These are phyloP conservation scores for Palythoa grandis DNA, from an alignment of 92 coral and sea anemone species.

Conservation along the genomic window DNA sequence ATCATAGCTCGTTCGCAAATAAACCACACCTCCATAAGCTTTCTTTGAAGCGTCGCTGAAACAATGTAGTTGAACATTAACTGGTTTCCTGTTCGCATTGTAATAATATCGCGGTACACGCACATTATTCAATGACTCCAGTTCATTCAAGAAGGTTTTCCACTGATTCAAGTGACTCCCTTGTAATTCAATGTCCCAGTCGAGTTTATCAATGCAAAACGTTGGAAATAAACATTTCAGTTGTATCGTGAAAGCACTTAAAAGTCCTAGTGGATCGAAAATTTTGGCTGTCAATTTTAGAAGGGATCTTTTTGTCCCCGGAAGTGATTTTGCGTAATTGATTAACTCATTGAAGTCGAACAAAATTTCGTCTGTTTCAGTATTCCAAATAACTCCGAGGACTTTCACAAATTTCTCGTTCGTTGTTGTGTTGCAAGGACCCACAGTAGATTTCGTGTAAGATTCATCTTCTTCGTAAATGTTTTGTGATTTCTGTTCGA, in stretches of 20 bases:
- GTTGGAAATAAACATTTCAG: conserved; percentile 74
- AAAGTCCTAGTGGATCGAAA: conserved; percentile 74
- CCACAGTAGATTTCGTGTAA: conserved; percentile 48
- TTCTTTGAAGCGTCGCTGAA: conserved; percentile 65
- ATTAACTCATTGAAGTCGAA: conserved; percentile 54
- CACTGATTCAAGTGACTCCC: conserved; percentile 51
- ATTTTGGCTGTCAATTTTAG: conserved; percentile 70
- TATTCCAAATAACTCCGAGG: conserved; percentile 56
- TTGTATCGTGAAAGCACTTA: conserved; percentile 65
- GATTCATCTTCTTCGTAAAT: conserved; percentile 49
- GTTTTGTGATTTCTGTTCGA: neutral
- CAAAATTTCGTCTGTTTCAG: conserved; percentile 52
- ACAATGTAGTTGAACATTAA: conserved; percentile 42
- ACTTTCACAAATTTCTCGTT: conserved; percentile 43
- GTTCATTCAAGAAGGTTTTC: conserved; percentile 51
- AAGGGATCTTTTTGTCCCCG: conserved; percentile 73
- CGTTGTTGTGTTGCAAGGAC: conserved; percentile 34
- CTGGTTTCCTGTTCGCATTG: conserved; percentile 29
- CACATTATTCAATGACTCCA: conserved; percentile 40
- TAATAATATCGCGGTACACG: conserved; percentile 70
- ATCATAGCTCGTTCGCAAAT: conserved; percentile 34
- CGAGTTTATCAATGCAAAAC: conserved; percentile 59
- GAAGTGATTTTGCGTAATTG: conserved; percentile 45
- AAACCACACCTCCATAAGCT: conserved; percentile 59
- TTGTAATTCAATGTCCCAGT: conserved; percentile 68